These are phyloP conservation scores for Caenorhabditis panamensis DNA, from an alignment of 2,888 invertebrate genomes.

Conservation along the genomic window DNA sequence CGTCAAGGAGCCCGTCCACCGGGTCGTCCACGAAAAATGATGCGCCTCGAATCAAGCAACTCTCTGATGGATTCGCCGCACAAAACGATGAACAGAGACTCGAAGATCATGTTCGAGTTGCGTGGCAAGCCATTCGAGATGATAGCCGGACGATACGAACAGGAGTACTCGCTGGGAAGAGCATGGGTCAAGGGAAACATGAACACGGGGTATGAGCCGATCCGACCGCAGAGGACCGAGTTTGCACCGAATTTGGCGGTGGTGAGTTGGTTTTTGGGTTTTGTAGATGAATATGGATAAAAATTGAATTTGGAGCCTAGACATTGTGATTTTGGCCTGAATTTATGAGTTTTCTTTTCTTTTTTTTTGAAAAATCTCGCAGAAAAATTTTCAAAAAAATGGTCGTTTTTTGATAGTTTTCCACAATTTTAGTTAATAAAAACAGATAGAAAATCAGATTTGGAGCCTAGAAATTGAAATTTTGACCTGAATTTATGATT, in stretches of 20 bases:
- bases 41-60: conserved; percentile 28
- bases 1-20: conserved; percentile 60
- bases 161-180: conserved; percentile 75
- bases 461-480: too few relatives aligned
- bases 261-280: conserved; percentile 20
- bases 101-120: conserved; percentile 76
- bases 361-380: too few relatives aligned
- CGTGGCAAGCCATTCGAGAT: conserved; percentile 79
- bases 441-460: too few relatives aligned
- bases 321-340: too few relatives aligned
- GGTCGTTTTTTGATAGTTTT: too few relatives aligned
- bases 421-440: too few relatives aligned
- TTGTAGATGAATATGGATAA: background rate
- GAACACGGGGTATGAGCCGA: conserved; percentile 49
- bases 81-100: conserved; percentile 59
- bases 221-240: conserved; percentile 40
- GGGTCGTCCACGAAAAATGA: conserved; percentile 70
- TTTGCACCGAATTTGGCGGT: conserved; percentile 48
- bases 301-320: background rate
- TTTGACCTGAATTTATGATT: background rate
- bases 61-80: conserved; percentile 49
- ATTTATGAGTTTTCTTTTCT: background rate
- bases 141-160: conserved; percentile 66
- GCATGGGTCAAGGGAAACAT: conserved; percentile 76
- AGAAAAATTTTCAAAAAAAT: too few relatives aligned